phyloP scores from a whole-genome alignment of 2,113 vertebrate species.

The Tursiops truncatus region DNA sequence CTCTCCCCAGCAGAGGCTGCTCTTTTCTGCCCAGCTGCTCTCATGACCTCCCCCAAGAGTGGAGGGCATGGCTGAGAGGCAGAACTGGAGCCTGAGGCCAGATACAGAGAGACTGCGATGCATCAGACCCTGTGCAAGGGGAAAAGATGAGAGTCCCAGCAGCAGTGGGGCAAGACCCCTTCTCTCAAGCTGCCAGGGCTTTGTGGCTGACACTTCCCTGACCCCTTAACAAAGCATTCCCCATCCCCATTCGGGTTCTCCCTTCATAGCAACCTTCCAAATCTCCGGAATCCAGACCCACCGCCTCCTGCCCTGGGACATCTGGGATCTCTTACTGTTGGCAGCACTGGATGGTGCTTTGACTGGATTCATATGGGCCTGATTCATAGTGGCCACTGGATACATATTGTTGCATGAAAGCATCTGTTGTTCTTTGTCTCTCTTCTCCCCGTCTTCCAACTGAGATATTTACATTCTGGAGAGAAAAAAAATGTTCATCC shows the following conservation, averaged over 20 bases:
- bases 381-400: background rate
- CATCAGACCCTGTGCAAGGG: background rate
- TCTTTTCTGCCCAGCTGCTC: background rate
- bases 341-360: background rate
- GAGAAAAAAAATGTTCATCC: background rate
- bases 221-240: background rate
- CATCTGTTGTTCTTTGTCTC: background rate
- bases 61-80: background rate
- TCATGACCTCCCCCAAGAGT: background rate
- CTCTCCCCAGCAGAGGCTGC: background rate
- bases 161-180: background rate
- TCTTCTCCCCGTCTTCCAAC: conserved; percentile 1
- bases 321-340: background rate
- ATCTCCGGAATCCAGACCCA: background rate
- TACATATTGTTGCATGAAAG: background rate
- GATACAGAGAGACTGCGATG: background rate
- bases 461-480: conserved; percentile 41
- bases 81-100: background rate
- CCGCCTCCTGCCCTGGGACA: background rate
- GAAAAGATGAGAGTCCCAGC: background rate
- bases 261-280: background rate
- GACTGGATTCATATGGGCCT: conserved; percentile 18
- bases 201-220: background rate
- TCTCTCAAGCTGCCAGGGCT: background rate
- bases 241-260: background rate